These are phyloP conservation scores for Petrocephalus microphthalmus DNA, from an alignment of 2,113 vertebrate species.

Conservation along the genomic window DNA sequence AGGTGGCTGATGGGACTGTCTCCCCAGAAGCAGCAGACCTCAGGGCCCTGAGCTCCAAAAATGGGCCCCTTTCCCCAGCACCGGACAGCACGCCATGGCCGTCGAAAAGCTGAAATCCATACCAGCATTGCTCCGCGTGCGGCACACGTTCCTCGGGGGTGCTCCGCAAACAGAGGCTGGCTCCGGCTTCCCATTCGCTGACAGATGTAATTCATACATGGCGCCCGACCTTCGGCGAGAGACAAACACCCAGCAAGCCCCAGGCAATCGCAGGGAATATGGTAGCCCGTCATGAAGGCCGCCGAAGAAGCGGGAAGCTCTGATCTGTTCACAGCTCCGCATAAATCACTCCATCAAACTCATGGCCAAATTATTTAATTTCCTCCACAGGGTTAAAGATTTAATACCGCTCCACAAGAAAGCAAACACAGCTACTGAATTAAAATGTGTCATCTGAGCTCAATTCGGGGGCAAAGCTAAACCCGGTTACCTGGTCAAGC, in stretches of 20 bases:
- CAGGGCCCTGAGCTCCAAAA: neutral
- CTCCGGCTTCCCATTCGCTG: neutral
- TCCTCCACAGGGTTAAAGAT: neutral
- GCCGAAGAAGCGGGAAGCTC: neutral
- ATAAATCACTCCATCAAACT: neutral
- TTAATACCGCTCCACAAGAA: neutral
- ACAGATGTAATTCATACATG: slow-evolving; percentile 1
- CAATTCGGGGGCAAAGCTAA: neutral
- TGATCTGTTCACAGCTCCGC: neutral
- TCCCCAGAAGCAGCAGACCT: neutral
- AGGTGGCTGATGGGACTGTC: neutral
- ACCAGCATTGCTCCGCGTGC: neutral
- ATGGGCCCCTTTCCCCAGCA: neutral
- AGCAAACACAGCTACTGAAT: neutral
- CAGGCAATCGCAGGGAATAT: neutral
- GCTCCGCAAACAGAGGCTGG: neutral
- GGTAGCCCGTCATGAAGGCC: neutral
- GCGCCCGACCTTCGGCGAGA: neutral
- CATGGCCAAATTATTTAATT: neutral
- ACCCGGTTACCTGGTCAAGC: neutral
- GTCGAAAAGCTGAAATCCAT: neutral
- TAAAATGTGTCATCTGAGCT: neutral
- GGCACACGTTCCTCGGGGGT: neutral
- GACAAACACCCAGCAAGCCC: neutral
- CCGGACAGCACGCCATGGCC: neutral